A percentile compares a stretch with the other conserved stretches of the same genome.
These are phyloP conservation scores for Gymnocheta viridis DNA, from an alignment of 2,888 invertebrate genomes.

Conservation along the genomic window DNA sequence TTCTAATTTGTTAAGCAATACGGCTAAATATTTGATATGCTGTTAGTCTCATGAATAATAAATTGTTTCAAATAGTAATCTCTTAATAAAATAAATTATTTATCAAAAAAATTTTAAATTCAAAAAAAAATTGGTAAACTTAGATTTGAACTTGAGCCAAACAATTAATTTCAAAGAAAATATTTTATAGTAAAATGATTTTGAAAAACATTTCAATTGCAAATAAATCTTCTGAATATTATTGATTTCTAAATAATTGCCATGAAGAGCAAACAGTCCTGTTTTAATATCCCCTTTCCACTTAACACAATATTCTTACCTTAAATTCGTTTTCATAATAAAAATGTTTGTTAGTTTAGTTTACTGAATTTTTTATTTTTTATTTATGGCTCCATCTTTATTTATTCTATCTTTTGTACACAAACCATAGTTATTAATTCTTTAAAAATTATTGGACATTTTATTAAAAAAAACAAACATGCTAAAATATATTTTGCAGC, in stretches of 20 bases:
- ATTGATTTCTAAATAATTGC: no score
- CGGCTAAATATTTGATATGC: no score
- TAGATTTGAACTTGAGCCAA: no score
- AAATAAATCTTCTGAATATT: no score
- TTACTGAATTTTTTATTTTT: background rate
- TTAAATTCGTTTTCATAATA: background rate
- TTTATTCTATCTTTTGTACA: background rate
- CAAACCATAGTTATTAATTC: background rate
- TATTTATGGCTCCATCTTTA: background rate
- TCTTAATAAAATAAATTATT: no score
- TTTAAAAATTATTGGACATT: background rate
- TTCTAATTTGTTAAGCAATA: no score
- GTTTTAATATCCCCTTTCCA: background rate
- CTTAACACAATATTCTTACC: background rate
- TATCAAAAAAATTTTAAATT: background rate
- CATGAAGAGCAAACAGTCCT: no score
- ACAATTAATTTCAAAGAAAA: no score
- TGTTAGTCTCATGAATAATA: no score
- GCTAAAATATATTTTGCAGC: background rate
- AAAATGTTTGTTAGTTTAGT: background rate
- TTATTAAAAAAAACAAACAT: background rate
- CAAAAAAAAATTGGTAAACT: no score
- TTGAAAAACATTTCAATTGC: background rate
- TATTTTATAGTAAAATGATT: background rate
- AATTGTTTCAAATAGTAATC: background rate